Base-by-base conservation (phyloP, 2,797 vertebrate species). In the Trachops cirrhosus region DNA sequence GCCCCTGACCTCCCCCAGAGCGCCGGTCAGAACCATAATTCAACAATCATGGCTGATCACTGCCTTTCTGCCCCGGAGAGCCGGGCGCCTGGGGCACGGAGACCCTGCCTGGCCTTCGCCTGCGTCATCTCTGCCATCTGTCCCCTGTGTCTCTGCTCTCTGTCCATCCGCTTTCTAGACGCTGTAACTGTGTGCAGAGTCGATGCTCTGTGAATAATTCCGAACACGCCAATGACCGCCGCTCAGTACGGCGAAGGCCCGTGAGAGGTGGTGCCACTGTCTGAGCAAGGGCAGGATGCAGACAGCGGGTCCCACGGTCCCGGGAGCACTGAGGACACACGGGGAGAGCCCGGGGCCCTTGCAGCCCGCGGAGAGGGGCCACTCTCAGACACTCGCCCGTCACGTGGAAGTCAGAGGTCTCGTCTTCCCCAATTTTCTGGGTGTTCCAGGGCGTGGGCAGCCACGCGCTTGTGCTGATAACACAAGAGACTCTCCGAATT, bases 291-390 rank as follows among this genome's bases (percentile, higher is more conserved):
- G 54, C 32, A 39, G 50, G 26, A 29, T 67, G 24, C 18, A 10
- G 14, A 24, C 10, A 21, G n/a, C 5, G 19, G n/a, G 41, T 41
- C 16, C 77, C 68, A 21, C 15, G 16, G 5, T 32, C 46, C 67
- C 4, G 1, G 32, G 19, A 24, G 14, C 9, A 21, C 57, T 50
- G 29, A 3, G 9, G 14, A 44, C 46, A 29, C 22, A 1, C 6
- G 44, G 16, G 24, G 5, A 1, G 24, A 1, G 18, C 16, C 4
- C 83, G 1, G 29, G 24, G 14, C 14, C 14, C 0, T 9, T 0
- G 0, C 8, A 6, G 24, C 29, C 48, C 4, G 54, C 0, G 0
- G n/a, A 29, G 52, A 62, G 29, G 41, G 26, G 57, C 29, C 9
- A 3, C 62, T 82, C 74, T 64, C 8, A 0, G 57, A 57, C 32